phyloP scores from a whole-genome alignment of 2,888 invertebrate species.

The Lysandra bellargus region DNA sequence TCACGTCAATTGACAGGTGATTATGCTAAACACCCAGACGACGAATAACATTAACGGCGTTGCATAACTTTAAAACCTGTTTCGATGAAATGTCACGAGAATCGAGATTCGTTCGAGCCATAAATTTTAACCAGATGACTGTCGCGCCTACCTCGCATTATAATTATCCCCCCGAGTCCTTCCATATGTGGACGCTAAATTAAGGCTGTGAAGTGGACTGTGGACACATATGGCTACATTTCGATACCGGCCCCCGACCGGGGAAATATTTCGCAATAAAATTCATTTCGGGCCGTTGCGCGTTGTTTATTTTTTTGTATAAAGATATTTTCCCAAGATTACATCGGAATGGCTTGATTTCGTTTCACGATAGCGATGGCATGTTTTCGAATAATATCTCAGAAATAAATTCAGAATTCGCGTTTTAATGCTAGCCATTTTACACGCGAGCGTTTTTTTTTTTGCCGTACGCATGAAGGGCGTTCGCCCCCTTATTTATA shows the following conservation, averaged over 20 bases:
- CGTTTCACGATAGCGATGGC: constrained; percentile 11
- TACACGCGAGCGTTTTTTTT: constrained; percentile 26
- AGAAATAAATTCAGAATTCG: constrained; percentile 23
- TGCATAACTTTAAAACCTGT: constrained; percentile 73
- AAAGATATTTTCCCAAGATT: constrained; percentile 17
- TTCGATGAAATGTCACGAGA: constrained; percentile 65
- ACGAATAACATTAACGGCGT: constrained; percentile 62
- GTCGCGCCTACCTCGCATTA: constrained; percentile 57
- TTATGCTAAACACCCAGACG: constrained; percentile 60
- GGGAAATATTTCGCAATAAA: constrained; percentile 23
- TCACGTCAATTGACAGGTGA: constrained; percentile 62
- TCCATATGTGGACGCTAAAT: constrained; percentile 53
- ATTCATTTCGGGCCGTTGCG: constrained; percentile 2
- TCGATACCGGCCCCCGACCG: constrained; percentile 21
- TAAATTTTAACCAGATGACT: constrained; percentile 62
- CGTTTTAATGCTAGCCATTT: constrained; percentile 22
- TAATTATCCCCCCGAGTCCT: constrained; percentile 53
- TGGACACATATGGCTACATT: constrained; percentile 26
- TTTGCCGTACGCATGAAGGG: constrained; percentile 31
- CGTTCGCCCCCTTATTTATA: constrained; percentile 31
- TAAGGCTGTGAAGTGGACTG: constrained; percentile 46
- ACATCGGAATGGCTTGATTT: constrained; percentile 17
- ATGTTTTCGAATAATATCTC: constrained; percentile 23
- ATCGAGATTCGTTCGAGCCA: constrained; percentile 56
- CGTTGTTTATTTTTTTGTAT: constrained; percentile 16